Base-by-base conservation (phyloP, 2,113 vertebrate genomes). In the Hippocampus guttulatus region DNA sequence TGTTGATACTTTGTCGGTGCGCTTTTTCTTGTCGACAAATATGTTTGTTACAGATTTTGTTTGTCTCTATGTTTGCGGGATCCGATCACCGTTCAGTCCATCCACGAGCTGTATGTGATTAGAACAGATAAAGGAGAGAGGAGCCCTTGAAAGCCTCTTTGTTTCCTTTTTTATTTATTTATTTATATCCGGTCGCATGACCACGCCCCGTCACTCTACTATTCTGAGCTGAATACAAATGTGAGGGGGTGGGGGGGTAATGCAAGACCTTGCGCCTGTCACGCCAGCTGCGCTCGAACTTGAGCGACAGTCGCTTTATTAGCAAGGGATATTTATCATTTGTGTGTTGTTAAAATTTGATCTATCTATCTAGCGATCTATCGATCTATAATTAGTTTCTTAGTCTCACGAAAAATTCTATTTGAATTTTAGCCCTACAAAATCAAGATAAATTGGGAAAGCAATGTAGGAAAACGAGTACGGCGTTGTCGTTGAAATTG, bases 181-280 rank as follows among this genome's bases (percentile, higher is more conserved):
- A 27, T 43, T 77, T 73, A 38, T 58, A 67, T 52, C 51, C 64
- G 41, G 41, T 10, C 62, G 41, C 58, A 33, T 25, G 25, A 5
- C 5, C 14, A 7, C 60, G 23, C 63, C 11, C 12, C 5, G 7
- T 1, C 21, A 14, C 62, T 41, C 84, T 81, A 83, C 78, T 85
- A 83, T 83, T 80, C 79, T 78, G 80, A 84, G 81, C 72, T 79
- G 84, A 91, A 90, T 88, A 90, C 85, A 90, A 89, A 91, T 79
- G 72, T 9, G 43, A 10, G 12, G 25, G 25, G 25, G 25, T 1
- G 3, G 9, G 43, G 76, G 64, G 47, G 67, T 75, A 74, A 85
- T 20, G 61, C 68, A 75, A 73, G 78, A 82, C 78, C 80, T 82
- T 81, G 81, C 88, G 91, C 88, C 90, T 90, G 91, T 84, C 84